Evolutionary conservation across 2,888 invertebrate species (phyloP).

Genomic region (Erynnis tages): DNA sequence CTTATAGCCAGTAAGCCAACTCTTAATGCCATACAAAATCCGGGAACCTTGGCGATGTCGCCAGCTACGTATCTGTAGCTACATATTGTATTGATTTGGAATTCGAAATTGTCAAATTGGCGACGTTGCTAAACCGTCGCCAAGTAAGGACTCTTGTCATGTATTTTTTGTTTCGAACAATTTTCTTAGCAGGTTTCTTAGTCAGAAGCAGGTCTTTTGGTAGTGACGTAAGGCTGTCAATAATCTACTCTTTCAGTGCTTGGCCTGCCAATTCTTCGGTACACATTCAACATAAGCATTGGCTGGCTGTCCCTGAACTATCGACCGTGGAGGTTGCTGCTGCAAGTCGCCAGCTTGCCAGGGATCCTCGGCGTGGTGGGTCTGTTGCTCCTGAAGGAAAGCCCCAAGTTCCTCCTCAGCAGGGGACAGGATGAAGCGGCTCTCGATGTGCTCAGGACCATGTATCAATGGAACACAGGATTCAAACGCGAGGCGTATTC

Average conservation of each 20-base stretch:
- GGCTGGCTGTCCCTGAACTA: slow-evolving; percentile 72
- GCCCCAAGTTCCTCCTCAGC: slow-evolving; percentile 87
- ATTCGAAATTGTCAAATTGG: no score
- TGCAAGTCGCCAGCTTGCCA: slow-evolving; percentile 84
- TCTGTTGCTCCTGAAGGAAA: slow-evolving; percentile 84
- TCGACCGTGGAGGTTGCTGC: slow-evolving; percentile 87
- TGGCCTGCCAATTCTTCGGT: slow-evolving; percentile 54
- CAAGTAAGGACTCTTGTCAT: no score
- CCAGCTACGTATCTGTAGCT: no score
- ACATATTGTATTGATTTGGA: no score
- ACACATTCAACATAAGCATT: slow-evolving; percentile 56
- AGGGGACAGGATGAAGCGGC: slow-evolving; percentile 82
- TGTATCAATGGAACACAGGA: slow-evolving; percentile 51
- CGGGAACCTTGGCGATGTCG: no score
- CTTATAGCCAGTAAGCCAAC: slow-evolving; percentile 42
- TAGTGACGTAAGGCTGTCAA: no score
- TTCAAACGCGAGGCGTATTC: slow-evolving; percentile 40
- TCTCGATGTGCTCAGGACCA: slow-evolving; percentile 55
- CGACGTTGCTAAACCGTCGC: no score
- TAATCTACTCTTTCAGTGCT: slow-evolving; percentile 43
- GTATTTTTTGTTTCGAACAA: no score
- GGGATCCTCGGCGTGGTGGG: slow-evolving; percentile 81
- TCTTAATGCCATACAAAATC: no score
- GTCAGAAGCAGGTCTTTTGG: no score
- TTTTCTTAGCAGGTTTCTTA: no score